Conservation (phyloP, 2,797 vertebrate genomes). For the Triplophysa bombifrons region DNA sequence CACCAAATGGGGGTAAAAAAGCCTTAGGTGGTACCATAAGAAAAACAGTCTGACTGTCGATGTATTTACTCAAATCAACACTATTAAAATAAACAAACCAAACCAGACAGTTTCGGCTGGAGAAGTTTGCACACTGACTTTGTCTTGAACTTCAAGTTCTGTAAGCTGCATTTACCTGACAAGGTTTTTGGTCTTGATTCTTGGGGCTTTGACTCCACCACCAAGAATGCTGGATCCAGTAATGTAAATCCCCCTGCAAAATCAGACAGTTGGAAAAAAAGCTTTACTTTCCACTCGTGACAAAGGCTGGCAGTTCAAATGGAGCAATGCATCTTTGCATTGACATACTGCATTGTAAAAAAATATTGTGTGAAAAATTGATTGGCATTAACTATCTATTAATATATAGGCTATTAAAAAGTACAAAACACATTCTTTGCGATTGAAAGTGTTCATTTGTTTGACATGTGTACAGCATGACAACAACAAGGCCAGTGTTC, state of each 20-base stretch:
- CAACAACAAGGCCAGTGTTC: too few species aligned
- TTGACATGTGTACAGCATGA: too few species aligned
- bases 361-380: too few species aligned
- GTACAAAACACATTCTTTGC: too few species aligned
- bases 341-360: too few species aligned
- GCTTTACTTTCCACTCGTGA: background rate
- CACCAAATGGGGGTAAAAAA: background rate
- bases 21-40: background rate
- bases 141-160: background rate
- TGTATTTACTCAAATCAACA: background rate
- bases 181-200: conserved; percentile 98
- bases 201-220: conserved; percentile 95
- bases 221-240: conserved; percentile 98
- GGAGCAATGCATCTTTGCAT: background rate
- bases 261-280: conserved; percentile 25
- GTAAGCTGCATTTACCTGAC: conserved; percentile 83
- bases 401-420: too few species aligned
- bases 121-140: background rate
- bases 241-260: conserved; percentile 94
- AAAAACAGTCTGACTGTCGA: background rate
- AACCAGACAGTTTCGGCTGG: too few species aligned
- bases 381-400: too few species aligned
- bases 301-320: too few species aligned
- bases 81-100: background rate
- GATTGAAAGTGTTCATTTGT: too few species aligned